Evolutionary conservation across 2,888 invertebrate genomes (phyloP), one percentile per base, ranked within the genome.

Genomic region (Sinotaia quadrata): DNA sequence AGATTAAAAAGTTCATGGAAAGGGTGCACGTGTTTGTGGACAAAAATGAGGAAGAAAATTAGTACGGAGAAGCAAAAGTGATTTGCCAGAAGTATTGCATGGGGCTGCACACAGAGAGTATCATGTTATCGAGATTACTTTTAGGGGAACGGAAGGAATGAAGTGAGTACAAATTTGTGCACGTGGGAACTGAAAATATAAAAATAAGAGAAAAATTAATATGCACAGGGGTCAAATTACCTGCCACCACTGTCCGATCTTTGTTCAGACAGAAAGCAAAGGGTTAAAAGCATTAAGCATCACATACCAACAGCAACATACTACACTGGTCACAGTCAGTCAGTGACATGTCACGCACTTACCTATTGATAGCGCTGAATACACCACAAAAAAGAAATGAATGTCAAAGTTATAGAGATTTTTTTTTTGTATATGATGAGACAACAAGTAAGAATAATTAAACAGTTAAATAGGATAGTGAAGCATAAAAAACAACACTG

Each of bases 301-400:
- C 18, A 54, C 65, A 65, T 44, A 65, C 33, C 34, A 21, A 54
- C 63, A 56, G 41, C 18, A 34, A 31, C 27, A 24, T 4, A 44
- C 41, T 12, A 41, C n/a, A 58, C 21, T 4, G 33, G 52, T 12
- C 52, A 54, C 36, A 27, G 47, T 18, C 60, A 59, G 37, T 7
- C n/a, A n/a, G n/a, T n/a, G n/a, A n/a, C n/a, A 51, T 51, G 49
- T 36, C 37, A 21, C 24, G 31, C 51, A 72, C 72, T 72, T 67
- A 72, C 72, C 72, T 58, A 69, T 72, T 57, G 56, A 72, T 57
- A 47, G 69, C 72, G 62, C 72, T 72, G 72, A 56, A 44, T 54
- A 72, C 41, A 57, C 34, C 52, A 37, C 31, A 67, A n/a, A 37
- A 44, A 37, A 66, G 41, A 66, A 29, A 36, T 34, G 24, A 27